phyloP scores from a whole-genome alignment of 2,888 invertebrate species.

The Cheiracanthium punctorium region DNA sequence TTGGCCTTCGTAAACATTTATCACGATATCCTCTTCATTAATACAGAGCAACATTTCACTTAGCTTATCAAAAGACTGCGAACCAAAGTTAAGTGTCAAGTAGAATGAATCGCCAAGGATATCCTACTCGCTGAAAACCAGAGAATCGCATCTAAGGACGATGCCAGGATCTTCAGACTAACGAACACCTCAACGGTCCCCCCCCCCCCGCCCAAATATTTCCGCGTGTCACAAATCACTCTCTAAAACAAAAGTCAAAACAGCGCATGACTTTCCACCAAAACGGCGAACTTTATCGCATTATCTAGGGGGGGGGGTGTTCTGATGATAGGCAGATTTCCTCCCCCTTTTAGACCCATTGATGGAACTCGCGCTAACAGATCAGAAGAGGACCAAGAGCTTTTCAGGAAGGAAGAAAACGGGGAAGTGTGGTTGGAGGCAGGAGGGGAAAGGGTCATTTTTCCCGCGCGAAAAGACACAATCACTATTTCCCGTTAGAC shows the following conservation, averaged over 20 bases:
- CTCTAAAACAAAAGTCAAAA: conserved; percentile 24
- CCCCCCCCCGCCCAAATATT: background rate
- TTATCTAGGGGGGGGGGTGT: background rate
- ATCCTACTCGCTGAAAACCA: background rate
- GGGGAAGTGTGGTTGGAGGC: too few relatives aligned
- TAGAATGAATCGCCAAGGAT: too few relatives aligned
- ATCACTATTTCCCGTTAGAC: conserved; percentile 62
- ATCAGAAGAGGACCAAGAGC: background rate
- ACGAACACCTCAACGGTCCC: background rate
- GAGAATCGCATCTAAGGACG: background rate
- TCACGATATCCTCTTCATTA: too few relatives aligned
- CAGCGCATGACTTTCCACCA: background rate
- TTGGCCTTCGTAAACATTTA: too few relatives aligned
- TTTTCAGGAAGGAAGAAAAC: conserved; percentile 27
- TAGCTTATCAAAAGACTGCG: too few relatives aligned
- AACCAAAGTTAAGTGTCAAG: too few relatives aligned
- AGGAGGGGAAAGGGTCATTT: conserved; percentile 44
- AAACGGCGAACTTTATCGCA: conserved; percentile 33
- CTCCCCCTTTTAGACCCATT: too few relatives aligned
- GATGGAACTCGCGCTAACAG: background rate
- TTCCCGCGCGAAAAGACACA: conserved; percentile 51
- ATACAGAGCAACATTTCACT: too few relatives aligned
- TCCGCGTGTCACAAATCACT: conserved; percentile 38
- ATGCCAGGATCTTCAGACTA: too few relatives aligned
- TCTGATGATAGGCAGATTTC: conserved; percentile 22